Evolutionary conservation across 2,888 invertebrate species (phyloP).

Genomic region (Leucoma salicis): DNA sequence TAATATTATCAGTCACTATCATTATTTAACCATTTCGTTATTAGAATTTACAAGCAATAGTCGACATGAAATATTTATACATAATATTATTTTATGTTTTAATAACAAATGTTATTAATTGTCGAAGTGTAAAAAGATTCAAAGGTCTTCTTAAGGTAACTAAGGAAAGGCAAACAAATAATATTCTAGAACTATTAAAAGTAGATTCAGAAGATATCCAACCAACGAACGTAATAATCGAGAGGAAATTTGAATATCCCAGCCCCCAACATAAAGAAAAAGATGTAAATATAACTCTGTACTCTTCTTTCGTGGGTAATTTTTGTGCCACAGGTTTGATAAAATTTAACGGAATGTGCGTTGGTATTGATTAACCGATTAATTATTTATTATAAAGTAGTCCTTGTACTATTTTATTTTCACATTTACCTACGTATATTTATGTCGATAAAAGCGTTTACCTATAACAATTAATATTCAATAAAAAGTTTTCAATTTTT

Average conservation of each 20-base stretch:
- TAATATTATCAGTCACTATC: background rate
- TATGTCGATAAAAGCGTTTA: too few relatives aligned
- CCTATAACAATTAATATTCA: too few relatives aligned
- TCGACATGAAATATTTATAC: conserved; percentile 2
- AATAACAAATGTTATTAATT: background rate
- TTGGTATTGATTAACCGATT: conserved; percentile 7
- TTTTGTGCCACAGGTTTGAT: conserved; percentile 5
- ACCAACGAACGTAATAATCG: background rate
- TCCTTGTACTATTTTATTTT: too few relatives aligned
- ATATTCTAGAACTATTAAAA: background rate
- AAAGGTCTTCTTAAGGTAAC: background rate
- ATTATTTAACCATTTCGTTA: background rate
- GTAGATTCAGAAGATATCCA: background rate
- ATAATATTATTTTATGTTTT: conserved; percentile 2
- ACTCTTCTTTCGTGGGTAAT: conserved; percentile 6
- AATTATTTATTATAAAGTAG: too few relatives aligned
- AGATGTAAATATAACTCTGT: background rate
- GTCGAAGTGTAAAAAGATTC: background rate
- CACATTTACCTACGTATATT: too few relatives aligned
- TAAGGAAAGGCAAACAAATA: background rate
- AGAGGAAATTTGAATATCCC: background rate
- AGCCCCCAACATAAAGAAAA: too few relatives aligned
- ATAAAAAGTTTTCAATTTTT: too few relatives aligned
- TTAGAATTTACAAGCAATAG: background rate
- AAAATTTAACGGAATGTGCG: conserved; percentile 12